These are phyloP conservation scores for Scrobipalpa atriplicella DNA, from an alignment of 2,888 invertebrate species.

Conservation along the genomic window DNA sequence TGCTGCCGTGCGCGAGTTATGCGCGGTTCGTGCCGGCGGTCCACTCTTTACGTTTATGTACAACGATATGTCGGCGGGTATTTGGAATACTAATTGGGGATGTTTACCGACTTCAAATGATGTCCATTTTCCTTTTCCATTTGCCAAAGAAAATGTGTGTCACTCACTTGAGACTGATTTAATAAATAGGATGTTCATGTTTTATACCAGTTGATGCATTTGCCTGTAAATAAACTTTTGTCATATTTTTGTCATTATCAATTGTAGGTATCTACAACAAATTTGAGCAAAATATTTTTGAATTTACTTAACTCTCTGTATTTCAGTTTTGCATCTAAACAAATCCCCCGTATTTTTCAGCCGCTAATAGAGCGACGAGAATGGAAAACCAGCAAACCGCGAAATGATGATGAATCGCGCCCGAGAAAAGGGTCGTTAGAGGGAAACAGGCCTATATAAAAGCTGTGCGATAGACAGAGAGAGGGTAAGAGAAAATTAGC, in stretches of 20 bases:
- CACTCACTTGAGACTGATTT: background rate
- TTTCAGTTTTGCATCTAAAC: background rate
- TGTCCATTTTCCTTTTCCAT: constrained; percentile 57
- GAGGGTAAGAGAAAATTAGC: constrained; percentile 69
- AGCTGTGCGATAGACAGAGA: constrained; percentile 55
- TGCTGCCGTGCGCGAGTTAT: constrained; percentile 68
- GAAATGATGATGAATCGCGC: constrained; percentile 82
- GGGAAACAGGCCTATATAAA: constrained; percentile 51
- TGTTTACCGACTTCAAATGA: constrained; percentile 65
- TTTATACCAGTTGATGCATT: background rate
- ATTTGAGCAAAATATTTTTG: background rate
- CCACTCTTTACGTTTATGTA: constrained; percentile 82
- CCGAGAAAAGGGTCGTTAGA: constrained; percentile 68
- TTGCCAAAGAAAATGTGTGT: background rate
- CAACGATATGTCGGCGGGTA: constrained; percentile 78
- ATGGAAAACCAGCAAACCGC: constrained; percentile 81
- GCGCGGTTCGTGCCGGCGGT: constrained; percentile 77
- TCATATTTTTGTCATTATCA: background rate
- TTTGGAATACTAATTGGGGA: constrained; percentile 81
- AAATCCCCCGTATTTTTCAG: constrained; percentile 46
- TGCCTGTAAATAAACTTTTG: background rate
- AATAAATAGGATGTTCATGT: background rate
- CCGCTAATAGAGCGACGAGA: constrained; percentile 61
- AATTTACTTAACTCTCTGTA: background rate
- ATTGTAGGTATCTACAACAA: background rate